phyloP scores from a whole-genome alignment of 1,140 invertebrate species.

The Philaenus spumarius region DNA sequence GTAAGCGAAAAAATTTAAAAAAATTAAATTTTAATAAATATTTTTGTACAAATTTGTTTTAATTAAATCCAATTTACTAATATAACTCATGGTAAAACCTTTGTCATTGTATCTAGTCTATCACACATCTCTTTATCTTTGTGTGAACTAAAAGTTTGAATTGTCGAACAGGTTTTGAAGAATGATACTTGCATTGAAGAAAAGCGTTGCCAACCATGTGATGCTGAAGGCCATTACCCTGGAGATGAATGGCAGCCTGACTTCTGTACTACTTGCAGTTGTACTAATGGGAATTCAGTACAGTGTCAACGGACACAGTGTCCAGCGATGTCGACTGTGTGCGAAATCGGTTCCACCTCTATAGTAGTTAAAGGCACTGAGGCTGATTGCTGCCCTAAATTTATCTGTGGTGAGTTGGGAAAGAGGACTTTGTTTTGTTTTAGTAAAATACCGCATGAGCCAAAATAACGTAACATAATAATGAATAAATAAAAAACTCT shows the following conservation, averaged over 20 bases:
- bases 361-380: conserved; percentile 45
- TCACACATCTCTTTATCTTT: too few relatives aligned
- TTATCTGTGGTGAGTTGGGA: conserved; percentile 52
- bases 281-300: conserved; percentile 36
- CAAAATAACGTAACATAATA: too few relatives aligned
- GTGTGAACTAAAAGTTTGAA: too few relatives aligned
- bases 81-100: too few relatives aligned
- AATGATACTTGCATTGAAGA: conserved; percentile 52
- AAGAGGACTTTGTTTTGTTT: background rate
- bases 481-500: too few relatives aligned
- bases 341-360: conserved; percentile 45
- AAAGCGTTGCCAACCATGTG: conserved; percentile 55
- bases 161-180: conserved; percentile 48
- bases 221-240: conserved; percentile 52
- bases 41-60: too few relatives aligned
- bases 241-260: conserved; percentile 52
- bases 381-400: conserved; percentile 58
- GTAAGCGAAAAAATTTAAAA: too few relatives aligned
- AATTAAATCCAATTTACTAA: too few relatives aligned
- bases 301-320: conserved; percentile 53
- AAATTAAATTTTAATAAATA: too few relatives aligned
- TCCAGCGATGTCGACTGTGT: conserved; percentile 49
- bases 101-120: too few relatives aligned
- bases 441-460: too few relatives aligned
- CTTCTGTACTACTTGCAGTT: conserved; percentile 63